phyloP scores from a whole-genome alignment of 1,140 invertebrate genomes.

The Pararge aegeria region DNA sequence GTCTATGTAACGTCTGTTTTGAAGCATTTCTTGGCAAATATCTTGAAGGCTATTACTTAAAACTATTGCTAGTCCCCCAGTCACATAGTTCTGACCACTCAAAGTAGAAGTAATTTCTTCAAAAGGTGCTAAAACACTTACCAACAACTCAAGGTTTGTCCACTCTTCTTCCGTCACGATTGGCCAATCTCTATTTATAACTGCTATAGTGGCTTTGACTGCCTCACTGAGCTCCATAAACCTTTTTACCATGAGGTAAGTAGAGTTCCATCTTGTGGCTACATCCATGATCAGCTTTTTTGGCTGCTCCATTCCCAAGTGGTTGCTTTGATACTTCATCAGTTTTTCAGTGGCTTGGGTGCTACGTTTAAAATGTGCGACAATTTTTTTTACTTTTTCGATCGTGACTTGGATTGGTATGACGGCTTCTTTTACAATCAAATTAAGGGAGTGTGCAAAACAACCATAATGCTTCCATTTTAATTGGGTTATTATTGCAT shows the following conservation, averaged over 20 bases:
- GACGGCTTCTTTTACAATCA: too few relatives aligned
- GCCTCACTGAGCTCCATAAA: slow-evolving; percentile 1
- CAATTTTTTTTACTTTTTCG: too few relatives aligned
- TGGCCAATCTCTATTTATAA: slow-evolving; percentile 5
- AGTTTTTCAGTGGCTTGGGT: not conserved
- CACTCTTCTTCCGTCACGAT: slow-evolving; percentile 5
- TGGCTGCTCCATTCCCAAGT: slow-evolving; percentile 5
- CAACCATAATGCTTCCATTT: too few relatives aligned
- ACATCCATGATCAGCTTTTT: slow-evolving; percentile 1
- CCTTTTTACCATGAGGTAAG: not conserved
- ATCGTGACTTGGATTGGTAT: too few relatives aligned
- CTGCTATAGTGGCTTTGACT: not conserved
- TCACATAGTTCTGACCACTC: not conserved
- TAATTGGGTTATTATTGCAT: too few relatives aligned
- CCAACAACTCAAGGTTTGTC: not conserved
- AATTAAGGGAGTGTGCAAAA: too few relatives aligned
- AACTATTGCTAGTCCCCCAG: slow-evolving; percentile 8
- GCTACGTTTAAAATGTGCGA: too few relatives aligned
- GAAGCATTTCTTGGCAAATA: slow-evolving; percentile 12
- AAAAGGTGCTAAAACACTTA: not conserved
- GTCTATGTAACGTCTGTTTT: slow-evolving; percentile 8
- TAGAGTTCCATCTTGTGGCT: not conserved
- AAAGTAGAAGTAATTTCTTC: not conserved
- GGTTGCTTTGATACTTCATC: not conserved
- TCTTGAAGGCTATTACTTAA: slow-evolving; percentile 12